These are phyloP conservation scores for Phataginus tricuspis DNA, from an alignment of 2,797 vertebrate genomes.

Conservation along the genomic window DNA sequence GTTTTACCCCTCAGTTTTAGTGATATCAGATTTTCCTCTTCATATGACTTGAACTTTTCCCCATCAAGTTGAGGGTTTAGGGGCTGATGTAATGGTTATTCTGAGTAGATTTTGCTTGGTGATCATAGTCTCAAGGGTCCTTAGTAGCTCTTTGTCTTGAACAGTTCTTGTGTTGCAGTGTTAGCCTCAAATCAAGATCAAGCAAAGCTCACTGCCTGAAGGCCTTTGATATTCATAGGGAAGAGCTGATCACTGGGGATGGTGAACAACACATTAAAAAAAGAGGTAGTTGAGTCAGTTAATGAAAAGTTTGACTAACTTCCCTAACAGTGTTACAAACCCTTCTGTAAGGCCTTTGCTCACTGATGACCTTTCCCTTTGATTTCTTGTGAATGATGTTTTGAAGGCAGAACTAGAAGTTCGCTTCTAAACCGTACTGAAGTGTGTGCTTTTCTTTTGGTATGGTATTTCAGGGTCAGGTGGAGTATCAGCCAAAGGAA, in stretches of 20 bases:
- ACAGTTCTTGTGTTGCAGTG: neutral
- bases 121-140: neutral
- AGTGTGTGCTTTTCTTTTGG: conserved; percentile 36
- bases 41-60: neutral
- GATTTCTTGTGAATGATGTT: neutral
- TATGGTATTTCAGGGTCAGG: conserved; percentile 57
- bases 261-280: neutral
- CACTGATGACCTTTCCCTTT: neutral
- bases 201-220: neutral
- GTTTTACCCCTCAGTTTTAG: neutral
- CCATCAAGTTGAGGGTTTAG: neutral
- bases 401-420: neutral
- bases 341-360: neutral
- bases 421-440: neutral
- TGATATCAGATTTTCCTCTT: neutral
- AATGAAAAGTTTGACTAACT: neutral
- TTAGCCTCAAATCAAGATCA: conserved; percentile 15
- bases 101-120: neutral
- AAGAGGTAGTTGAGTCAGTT: neutral
- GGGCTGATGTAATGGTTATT: neutral
- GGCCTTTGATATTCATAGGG: neutral
- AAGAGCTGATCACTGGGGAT: neutral
- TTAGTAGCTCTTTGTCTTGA: neutral
- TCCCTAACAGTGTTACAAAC: neutral
- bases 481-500: conserved; percentile 81